Conservation (phyloP, 2,888 invertebrate genomes). For the Holacanthella duospinosa region DNA sequence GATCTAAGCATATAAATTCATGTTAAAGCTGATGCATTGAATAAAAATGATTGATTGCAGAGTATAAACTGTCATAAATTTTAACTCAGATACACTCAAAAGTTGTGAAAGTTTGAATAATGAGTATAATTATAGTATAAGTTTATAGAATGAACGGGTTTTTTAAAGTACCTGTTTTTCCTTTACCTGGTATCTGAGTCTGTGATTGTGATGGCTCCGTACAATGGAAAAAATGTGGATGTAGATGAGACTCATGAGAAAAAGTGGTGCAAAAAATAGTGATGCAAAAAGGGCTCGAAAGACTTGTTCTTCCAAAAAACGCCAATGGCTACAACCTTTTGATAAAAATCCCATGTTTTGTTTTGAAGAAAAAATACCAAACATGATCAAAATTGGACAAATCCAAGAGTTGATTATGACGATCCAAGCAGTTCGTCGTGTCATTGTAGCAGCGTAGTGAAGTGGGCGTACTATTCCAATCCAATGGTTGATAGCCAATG, state of each 20-base stretch:
- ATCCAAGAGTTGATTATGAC: conserved; percentile 50
- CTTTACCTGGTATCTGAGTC: conserved; percentile 42
- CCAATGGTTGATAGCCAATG: conserved; percentile 56
- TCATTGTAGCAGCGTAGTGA: conserved; percentile 53
- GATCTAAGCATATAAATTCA: no score
- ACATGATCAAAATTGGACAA: conserved; percentile 47
- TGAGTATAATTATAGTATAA: no score
- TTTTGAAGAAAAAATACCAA: conserved; percentile 44
- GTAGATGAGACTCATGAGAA: conserved; percentile 52
- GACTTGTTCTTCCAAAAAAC: conserved; percentile 40
- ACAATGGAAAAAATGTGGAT: conserved; percentile 51
- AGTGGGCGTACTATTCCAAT: conserved; percentile 54
- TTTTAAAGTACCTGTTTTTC: no score
- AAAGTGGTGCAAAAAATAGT: conserved; percentile 50
- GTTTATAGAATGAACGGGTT: no score
- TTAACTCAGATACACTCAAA: no score
- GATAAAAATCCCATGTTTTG: conserved; percentile 44
- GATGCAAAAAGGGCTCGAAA: conserved; percentile 48
- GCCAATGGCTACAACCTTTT: conserved; percentile 22
- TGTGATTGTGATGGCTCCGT: conserved; percentile 46
- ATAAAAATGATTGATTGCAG: no score
- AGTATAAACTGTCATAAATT: no score
- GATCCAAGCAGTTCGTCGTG: conserved; percentile 46
- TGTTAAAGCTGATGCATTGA: no score
- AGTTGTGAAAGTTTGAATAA: no score